Evolutionary conservation across 2,797 vertebrate genomes (phyloP).

Genomic region (Macrochelys suwanniensis): DNA sequence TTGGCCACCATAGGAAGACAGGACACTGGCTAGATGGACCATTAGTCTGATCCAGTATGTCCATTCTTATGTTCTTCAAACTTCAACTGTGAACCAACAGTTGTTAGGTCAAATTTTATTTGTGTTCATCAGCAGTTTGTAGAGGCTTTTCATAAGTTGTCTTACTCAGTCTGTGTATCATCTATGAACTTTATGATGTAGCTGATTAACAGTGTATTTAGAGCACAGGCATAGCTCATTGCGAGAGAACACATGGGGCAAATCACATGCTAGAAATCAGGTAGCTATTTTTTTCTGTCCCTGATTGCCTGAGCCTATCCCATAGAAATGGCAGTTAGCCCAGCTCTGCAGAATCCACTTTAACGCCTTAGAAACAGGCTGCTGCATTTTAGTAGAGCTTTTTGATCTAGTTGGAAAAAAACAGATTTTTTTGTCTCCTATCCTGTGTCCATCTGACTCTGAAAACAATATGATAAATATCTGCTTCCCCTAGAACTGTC

Average conservation of each 20-base stretch:
- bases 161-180: background rate
- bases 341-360: background rate
- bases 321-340: background rate
- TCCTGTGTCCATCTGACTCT: background rate
- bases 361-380: background rate
- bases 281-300: background rate
- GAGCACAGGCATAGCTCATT: background rate
- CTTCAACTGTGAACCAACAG: background rate
- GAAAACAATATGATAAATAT: background rate
- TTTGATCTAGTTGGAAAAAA: background rate
- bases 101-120: background rate
- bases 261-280: background rate
- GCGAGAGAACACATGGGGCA: background rate
- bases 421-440: background rate
- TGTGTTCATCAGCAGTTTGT: conserved; percentile 5
- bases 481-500: background rate
- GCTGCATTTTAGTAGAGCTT: background rate
- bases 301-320: background rate
- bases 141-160: background rate
- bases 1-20: background rate
- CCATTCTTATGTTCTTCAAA: background rate
- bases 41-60: background rate
- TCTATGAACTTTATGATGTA: background rate
- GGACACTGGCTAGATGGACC: background rate
- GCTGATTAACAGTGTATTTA: background rate